phyloP scores from a whole-genome alignment of 2,113 vertebrate genomes.

The Cyprinodon variegatus region DNA sequence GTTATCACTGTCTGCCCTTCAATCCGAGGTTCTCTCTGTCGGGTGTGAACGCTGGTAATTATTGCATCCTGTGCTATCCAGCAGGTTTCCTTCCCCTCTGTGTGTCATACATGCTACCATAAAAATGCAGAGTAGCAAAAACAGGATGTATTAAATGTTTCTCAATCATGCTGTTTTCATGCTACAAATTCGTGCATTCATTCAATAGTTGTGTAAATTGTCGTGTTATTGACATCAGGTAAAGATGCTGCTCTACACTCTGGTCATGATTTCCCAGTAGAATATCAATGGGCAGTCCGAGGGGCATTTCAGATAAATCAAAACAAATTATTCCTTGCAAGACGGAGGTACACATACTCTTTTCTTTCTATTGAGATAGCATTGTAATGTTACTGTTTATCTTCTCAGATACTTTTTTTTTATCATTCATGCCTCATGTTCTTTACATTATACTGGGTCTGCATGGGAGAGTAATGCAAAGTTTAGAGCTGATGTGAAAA shows the following conservation, averaged over 20 bases:
- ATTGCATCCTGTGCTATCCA: conserved; percentile 55
- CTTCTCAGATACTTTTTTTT: conserved; percentile 47
- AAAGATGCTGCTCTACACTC: conserved; percentile 20
- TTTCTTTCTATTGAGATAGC: conserved; percentile 49
- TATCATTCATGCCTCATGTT: conserved; percentile 55
- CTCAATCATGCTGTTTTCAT: conserved; percentile 4
- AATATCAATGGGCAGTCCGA: conserved; percentile 50
- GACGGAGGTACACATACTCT: conserved; percentile 35
- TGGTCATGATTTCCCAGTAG: conserved; percentile 43
- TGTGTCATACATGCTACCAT: conserved; percentile 8
- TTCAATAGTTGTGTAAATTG: conserved; percentile 39
- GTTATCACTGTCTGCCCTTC: conserved; percentile 68
- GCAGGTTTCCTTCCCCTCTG: conserved; percentile 40
- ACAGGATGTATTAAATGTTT: conserved; percentile 14
- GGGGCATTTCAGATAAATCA: conserved; percentile 64
- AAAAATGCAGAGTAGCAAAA: conserved; percentile 14
- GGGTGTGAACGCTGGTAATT: conserved; percentile 48
- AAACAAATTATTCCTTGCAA: conserved; percentile 45
- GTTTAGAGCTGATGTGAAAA: conserved; percentile 16
- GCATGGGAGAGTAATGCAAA: conserved; percentile 55
- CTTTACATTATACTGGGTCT: conserved; percentile 46
- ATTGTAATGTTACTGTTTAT: conserved; percentile 49
- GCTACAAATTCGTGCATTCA: conserved; percentile 8
- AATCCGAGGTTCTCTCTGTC: conserved; percentile 58
- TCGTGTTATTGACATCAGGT: conserved; percentile 41